Base-by-base conservation (phyloP, 2,888 invertebrate genomes). In the Drosophila anomelani region DNA sequence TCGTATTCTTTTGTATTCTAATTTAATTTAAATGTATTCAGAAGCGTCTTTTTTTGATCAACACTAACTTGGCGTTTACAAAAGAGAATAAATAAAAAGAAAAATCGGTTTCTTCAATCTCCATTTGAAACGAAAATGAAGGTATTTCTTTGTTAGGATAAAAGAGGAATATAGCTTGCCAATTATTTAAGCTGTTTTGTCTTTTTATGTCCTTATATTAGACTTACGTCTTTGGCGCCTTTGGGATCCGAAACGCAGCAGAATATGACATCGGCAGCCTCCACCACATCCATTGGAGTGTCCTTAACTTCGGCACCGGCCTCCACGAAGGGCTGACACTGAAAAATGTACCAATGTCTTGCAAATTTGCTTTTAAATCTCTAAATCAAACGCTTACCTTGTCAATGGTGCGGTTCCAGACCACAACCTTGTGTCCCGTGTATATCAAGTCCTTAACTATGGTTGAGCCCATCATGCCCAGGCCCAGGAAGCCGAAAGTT, bases 391-490 rank as follows among this genome's bases (percentile, higher is more conserved):
- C 1, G 29, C 36, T 60, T 12, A 91, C 92, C 96, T 98, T 98
- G 72, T 96, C 95, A 60, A 96, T 95, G 61, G 97, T 97, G 87
- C 98, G 95, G 93, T 98, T 98, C 98, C 98, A 99, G 60, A 99
- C 95, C 79, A 97, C 95, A 59, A 99, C 97, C 90, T 96, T 96
- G 92, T 99, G 98, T 0, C 98, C 98, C 6, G 98, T 97, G 92
- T 97, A 96, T 88, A 98, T 95, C 60, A 99, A 94, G 92, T 98
- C 98, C 94, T 98, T 98, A 20, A 98, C 98, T 90, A 99, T 97
- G 32, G 98, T 98, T 71, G 96, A 95, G 56, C 98, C 98, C 97
- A 99, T 98, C 90, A 97, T 97, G 64, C 98, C 98, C 38, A 99
- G 94, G 0, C 99, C 99, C 34, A 99, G 95, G 93, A 99, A 98